Evolutionary conservation across 2,113 vertebrate species (phyloP), one percentile per base, ranked within the genome.

Genomic region (Muscicapa adusta): DNA sequence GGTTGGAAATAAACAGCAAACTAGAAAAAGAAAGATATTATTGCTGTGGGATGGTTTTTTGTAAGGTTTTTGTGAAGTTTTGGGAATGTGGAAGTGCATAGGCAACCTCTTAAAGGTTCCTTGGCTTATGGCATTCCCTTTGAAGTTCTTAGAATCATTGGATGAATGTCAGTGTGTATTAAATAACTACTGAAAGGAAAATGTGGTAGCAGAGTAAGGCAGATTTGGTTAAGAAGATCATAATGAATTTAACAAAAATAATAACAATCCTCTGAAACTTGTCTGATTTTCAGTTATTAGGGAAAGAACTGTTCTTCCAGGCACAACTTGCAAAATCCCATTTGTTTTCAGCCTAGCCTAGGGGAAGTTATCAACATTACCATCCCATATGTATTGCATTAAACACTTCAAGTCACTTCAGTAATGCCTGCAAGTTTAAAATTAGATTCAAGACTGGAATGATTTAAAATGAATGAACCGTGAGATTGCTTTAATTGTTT

Each of bases 401-500:
- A 88, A 89, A 82, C 43, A 63, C 43, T 91, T 82, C 40, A 42
- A 94, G 13, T 56, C 38, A 34, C 43, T 70, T 77, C 53, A 89
- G 40, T 51, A 79, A 51, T 51, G 24, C 62, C 74, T 87, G 56
- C 42, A 82, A 50, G 14, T 85, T 78, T 75, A 53, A 91, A 91
- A 91, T 93, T 61, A 71, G 42, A 67, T 51, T 84, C 34, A 50
- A 48, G 77, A 53, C 56, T 77, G 40, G 13, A 81, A 71, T 89
- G 34, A 91, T 79, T 95, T 90, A 74, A 81, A 95, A 93, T 75
- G 33, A 93, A 74, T 48, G 66, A 77, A 79, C 43, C 17, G 1
- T 65, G 54, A 79, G 48, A 76, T 79, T 90, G 43, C 86, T 82
- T 74, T 78, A 90, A 88, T 86, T 89, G 42, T 91, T 95, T 91